Evolutionary conservation across 2,888 invertebrate genomes (phyloP), one percentile per base, ranked within the genome.

Genomic region (Scrobipalpa costella): DNA sequence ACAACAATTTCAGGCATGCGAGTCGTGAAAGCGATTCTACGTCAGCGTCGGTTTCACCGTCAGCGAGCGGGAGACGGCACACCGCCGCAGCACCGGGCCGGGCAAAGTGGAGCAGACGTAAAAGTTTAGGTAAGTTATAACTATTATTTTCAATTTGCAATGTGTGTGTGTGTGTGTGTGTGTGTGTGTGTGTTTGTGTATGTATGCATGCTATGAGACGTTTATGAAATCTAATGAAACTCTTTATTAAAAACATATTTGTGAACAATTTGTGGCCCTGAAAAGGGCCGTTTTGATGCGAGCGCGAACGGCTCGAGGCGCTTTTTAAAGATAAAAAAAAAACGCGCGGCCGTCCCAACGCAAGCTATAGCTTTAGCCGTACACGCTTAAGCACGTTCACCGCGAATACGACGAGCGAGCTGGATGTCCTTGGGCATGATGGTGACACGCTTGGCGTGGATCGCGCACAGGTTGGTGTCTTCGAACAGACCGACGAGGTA

Each of bases 371-470:
- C 36, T 38, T 11, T 38, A 38, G 11, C 36, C 36, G 11, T 38
- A 38, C 27, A 21, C 8, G 33, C 21, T 19, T 52, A 52, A 21
- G 52, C 19, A 36, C 57, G 57, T 36, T 57, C 36, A 11, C 57
- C 57, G 11, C 17, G 96, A 92, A 98, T 98, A 93, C 98, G 95
- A 85, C 98, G 95, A 67, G 98, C 98, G 86, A 98, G 93, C 90
- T 98, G 98, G 81, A 98, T 98, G 86, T 98, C 98, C 92, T 98
- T 98, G 76, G 98, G 98, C 98, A 98, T 98, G 90, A 98, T 98
- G 71, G 98, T 98, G 64, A 98, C 98, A 79, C 98, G 95, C 92
- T 98, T 98, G 77, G 98, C 98, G 17, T 19, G 49, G 5, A 49
- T 19, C n/a, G 49, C 49, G 17, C 49, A 49, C 49, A 49, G 8